phyloP scores from a whole-genome alignment of 2,113 vertebrate genomes.

The Neomonachus schauinslandi region DNA sequence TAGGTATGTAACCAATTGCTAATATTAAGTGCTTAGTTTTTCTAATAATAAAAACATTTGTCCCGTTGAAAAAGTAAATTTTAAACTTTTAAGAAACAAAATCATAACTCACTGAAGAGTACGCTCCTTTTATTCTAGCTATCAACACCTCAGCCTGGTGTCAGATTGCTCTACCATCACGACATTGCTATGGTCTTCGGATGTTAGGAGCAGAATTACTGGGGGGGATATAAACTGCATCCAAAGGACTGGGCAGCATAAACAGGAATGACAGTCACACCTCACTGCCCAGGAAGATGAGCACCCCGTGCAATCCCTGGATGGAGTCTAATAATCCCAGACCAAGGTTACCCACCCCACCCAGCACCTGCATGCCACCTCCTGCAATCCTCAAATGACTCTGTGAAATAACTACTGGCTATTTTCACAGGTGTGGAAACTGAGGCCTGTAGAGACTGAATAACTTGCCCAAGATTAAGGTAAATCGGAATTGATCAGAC shows the following conservation, averaged over 20 bases:
- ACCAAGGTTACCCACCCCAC: fast-evolving
- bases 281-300: background rate
- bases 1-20: background rate
- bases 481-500: background rate
- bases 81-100: background rate
- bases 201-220: background rate
- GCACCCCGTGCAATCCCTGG: background rate
- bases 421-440: background rate
- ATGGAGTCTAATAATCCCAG: background rate
- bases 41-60: background rate
- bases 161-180: background rate
- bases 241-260: background rate
- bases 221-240: too few species aligned
- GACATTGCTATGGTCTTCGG: background rate
- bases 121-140: background rate
- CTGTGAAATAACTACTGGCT: background rate
- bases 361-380: too few species aligned
- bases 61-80: background rate
- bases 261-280: background rate
- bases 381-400: background rate
- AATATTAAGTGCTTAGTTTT: background rate
- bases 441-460: background rate
- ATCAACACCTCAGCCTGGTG: background rate
- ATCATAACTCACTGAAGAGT: background rate
- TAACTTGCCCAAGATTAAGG: background rate